These are phyloP conservation scores for Eilema griseolum DNA, from an alignment of 2,888 invertebrate genomes.

Conservation along the genomic window DNA sequence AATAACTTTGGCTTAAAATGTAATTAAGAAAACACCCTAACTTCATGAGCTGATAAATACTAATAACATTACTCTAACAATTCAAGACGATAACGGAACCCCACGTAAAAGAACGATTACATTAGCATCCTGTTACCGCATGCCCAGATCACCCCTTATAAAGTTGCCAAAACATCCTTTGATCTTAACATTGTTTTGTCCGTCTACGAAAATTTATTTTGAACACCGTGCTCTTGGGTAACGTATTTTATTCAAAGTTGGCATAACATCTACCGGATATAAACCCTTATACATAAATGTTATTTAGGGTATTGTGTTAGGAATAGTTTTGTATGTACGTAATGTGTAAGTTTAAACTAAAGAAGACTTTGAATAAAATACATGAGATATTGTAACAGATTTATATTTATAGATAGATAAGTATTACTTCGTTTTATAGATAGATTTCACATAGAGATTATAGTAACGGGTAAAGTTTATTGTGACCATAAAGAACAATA, in stretches of 20 bases:
- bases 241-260: slow-evolving; percentile 65
- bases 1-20: neutral
- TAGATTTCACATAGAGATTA: neutral
- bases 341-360: slow-evolving; percentile 24
- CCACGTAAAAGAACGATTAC: slow-evolving; percentile 67
- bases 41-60: slow-evolving; percentile 59
- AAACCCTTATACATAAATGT: slow-evolving; percentile 42
- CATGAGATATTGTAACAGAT: neutral
- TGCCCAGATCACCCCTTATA: slow-evolving; percentile 67
- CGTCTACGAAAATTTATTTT: slow-evolving; percentile 71
- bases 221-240: slow-evolving; percentile 62
- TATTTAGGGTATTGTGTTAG: slow-evolving; percentile 40
- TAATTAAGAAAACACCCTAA: slow-evolving; percentile 37
- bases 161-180: slow-evolving; percentile 73
- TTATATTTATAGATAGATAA: neutral
- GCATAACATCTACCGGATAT: slow-evolving; percentile 42
- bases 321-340: slow-evolving; percentile 36
- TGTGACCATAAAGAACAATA: slow-evolving; percentile 22
- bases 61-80: slow-evolving; percentile 59
- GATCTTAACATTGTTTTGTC: slow-evolving; percentile 74
- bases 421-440: neutral
- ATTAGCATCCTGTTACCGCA: slow-evolving; percentile 72
- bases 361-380: slow-evolving; percentile 17
- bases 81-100: slow-evolving; percentile 58
- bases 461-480: neutral